phyloP scores from a whole-genome alignment of 2,888 invertebrate species.

The Apotomis betuletana region DNA sequence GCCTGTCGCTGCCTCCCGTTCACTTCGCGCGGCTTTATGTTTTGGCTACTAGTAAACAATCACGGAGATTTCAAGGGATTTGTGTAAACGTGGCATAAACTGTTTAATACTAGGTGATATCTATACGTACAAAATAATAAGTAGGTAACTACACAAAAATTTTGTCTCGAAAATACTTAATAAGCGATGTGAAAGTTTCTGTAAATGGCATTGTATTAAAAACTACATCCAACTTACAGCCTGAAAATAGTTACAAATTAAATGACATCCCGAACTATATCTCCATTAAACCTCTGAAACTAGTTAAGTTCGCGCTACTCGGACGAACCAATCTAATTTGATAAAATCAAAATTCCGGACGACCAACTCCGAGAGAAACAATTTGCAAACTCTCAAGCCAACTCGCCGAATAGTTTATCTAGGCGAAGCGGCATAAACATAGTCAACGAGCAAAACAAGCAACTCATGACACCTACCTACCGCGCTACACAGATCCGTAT shows the following conservation, averaged over 20 bases:
- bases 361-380: conserved; percentile 65
- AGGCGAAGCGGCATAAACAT: conserved; percentile 69
- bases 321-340: conserved; percentile 58
- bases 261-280: conserved; percentile 2
- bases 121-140: no score
- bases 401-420: conserved; percentile 77
- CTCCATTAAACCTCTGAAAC: conserved; percentile 28
- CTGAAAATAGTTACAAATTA: neutral
- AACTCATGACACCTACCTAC: conserved; percentile 74
- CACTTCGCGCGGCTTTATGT: conserved; percentile 48
- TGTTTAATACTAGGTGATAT: no score
- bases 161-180: no score
- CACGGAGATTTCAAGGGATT: conserved; percentile 18
- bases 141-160: no score
- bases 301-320: conserved; percentile 31
- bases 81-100: neutral
- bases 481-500: conserved; percentile 75
- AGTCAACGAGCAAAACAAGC: conserved; percentile 69
- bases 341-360: conserved; percentile 67
- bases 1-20: conserved; percentile 67
- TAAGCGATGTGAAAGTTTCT: no score
- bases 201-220: no score
- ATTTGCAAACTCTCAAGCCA: conserved; percentile 67
- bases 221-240: neutral
- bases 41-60: conserved; percentile 30